These are phyloP conservation scores for Novumbra hubbsi DNA, from an alignment of 2,797 vertebrate species.

Conservation along the genomic window DNA sequence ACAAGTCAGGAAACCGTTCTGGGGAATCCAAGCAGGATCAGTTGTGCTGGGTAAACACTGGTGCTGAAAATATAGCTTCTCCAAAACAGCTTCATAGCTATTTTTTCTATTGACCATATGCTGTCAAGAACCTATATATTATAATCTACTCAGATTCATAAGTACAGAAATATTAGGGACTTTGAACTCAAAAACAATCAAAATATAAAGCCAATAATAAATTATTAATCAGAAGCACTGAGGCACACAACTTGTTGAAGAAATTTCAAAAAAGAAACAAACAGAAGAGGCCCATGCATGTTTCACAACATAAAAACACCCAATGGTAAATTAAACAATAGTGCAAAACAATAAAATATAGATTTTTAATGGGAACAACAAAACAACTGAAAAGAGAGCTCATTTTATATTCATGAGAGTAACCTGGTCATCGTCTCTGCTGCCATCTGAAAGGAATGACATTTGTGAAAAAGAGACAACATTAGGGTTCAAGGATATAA, in stretches of 20 bases:
- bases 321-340: conserved; percentile 1
- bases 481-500: conserved; percentile 11
- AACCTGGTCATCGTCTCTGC: conserved; percentile 89
- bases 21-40: conserved; percentile 10
- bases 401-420: conserved; percentile 51
- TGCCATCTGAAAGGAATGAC: conserved; percentile 78
- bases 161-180: not conserved
- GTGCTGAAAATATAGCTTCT: not conserved
- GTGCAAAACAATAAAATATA: not conserved
- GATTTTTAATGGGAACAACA: not conserved
- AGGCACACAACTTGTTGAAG: not conserved
- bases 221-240: not conserved
- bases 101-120: not conserved
- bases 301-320: not conserved
- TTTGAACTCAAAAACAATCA: not conserved
- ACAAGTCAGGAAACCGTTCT: conserved; percentile 13
- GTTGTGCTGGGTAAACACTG: not conserved
- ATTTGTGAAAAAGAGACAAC: conserved; percentile 22
- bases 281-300: not conserved
- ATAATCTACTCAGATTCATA: not conserved
- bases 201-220: not conserved
- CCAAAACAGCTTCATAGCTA: not conserved
- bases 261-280: not conserved
- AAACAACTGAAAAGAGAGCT: conserved; percentile 20
- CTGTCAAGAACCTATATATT: not conserved